Base-by-base conservation (phyloP, 2,888 invertebrate species). In the Lordiphosa fenestrarum region DNA sequence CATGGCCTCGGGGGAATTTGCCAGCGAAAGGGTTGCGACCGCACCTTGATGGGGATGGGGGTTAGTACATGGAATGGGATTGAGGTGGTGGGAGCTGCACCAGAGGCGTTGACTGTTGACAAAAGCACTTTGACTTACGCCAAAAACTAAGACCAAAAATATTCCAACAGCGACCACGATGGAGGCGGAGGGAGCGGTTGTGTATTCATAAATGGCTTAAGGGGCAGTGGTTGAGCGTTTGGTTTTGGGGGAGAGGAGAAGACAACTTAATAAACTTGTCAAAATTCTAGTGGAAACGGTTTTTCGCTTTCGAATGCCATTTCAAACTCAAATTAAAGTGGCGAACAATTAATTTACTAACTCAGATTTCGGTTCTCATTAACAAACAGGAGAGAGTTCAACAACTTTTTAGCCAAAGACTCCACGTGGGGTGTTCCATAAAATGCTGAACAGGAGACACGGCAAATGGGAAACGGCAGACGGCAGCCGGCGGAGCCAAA, bases 101-200 rank as follows among this genome's bases (percentile, higher is more conserved):
- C 30, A 9, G 13, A 10, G 19, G 30, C 19, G 33, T 21, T 47
- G 86, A 86, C 86, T 15, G 33, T 21, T 47, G 86, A 86, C 86
- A 83, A 73, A 73, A 87, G 84, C 76, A 30, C 76, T 84, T 84
- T 72, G 74, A 72, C 80, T 78, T 78, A 71, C 80, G 76, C 37
- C 66, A 70, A 82, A 82, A 82, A 80, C 81, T 85, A 84, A 65
- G 77, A 86, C 81, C 87, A 73, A 71, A 87, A 85, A 86, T 86
- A 87, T 87, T 75, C 81, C 69, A 71, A 56, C 67, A 38, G 52
- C 58, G 33, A 53, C 64, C 53, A 57, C 68, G 44, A 53, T 12
- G 15, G 33, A 49, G 41, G 52, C 19, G 41, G 25, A 6, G 51
- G 58, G 44, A 48, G 51, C 50, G 53, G 42, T 47, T 57, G 48